These are phyloP conservation scores for Papilio machaon DNA, from an alignment of 1,140 invertebrate genomes.

Conservation along the genomic window DNA sequence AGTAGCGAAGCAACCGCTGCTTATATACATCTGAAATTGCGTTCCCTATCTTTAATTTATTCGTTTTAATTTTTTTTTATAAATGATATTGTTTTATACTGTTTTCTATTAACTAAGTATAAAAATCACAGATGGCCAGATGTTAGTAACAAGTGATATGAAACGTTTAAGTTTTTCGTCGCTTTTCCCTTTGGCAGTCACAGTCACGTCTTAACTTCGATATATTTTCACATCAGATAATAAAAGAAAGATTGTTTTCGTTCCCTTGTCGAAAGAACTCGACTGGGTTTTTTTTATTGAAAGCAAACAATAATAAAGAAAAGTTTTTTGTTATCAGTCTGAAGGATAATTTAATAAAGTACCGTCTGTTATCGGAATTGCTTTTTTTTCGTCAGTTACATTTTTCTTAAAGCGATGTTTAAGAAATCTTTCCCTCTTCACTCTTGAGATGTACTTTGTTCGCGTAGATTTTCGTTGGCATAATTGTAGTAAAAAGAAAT, in stretches of 20 bases:
- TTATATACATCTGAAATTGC: no score
- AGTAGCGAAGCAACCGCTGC: no score
- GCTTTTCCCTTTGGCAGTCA: not conserved
- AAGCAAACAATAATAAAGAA: constrained; percentile 13
- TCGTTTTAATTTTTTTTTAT: no score
- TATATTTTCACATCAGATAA: not conserved
- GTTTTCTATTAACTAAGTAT: no score
- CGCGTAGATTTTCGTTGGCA: no score
- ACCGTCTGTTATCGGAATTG: constrained; percentile 5
- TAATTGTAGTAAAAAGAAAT: no score
- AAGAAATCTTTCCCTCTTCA: not conserved
- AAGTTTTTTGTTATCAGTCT: constrained; percentile 15
- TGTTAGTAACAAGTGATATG: not conserved
- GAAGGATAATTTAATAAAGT: constrained; percentile 16
- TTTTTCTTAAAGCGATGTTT: not conserved
- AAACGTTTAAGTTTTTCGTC: not conserved
- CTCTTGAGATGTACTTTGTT: not conserved
- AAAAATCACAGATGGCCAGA: no score
- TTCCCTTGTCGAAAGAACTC: constrained; percentile 8
- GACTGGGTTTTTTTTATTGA: not conserved
- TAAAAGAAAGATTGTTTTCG: constrained; percentile 3
- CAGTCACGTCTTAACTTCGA: not conserved
- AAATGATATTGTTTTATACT: no score
- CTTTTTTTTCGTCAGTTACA: constrained; percentile 9
- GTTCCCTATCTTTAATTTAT: no score